A percentile compares a stretch with the other conserved stretches of the same genome.
These are phyloP conservation scores for Myrmecophaga tridactyla DNA, from an alignment of 2,113 vertebrate species.

Conservation along the genomic window DNA sequence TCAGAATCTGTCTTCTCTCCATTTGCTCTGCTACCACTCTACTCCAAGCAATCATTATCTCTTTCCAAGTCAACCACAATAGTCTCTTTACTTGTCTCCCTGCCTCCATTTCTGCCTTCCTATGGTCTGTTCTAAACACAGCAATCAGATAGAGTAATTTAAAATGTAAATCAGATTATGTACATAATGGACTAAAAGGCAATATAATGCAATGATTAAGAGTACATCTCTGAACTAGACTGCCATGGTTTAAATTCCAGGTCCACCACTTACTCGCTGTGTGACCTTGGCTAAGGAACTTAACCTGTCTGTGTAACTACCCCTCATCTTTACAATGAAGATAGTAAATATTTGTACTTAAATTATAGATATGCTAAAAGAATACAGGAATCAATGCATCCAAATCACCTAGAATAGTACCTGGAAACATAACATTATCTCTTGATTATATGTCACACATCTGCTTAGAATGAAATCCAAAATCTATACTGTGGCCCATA, in stretches of 20 bases:
- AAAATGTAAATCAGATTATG: conserved; percentile 18
- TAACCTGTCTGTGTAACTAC: not conserved
- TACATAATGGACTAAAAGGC: not conserved
- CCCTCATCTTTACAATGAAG: not conserved
- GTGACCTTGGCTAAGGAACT: not conserved
- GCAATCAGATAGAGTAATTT: not conserved
- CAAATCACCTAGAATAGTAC: not conserved
- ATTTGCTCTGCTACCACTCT: not conserved
- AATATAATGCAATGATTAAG: not conserved
- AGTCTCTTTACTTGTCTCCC: not conserved
- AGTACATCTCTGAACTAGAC: not conserved
- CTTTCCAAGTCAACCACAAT: not conserved
- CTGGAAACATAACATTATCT: not conserved
- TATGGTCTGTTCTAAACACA: not conserved
- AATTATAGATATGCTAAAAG: not conserved
- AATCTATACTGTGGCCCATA: not conserved
- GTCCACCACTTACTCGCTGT: not conserved
- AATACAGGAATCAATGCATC: not conserved
- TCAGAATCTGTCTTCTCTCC: not conserved
- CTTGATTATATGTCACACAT: not conserved
- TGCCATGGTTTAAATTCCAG: not conserved
- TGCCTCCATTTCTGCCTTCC: not conserved
- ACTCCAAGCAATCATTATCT: not conserved
- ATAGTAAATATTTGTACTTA: not conserved
- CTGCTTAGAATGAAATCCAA: not conserved